Base-by-base conservation (phyloP, 1,140 invertebrate genomes). In the Danaus melanippus region DNA sequence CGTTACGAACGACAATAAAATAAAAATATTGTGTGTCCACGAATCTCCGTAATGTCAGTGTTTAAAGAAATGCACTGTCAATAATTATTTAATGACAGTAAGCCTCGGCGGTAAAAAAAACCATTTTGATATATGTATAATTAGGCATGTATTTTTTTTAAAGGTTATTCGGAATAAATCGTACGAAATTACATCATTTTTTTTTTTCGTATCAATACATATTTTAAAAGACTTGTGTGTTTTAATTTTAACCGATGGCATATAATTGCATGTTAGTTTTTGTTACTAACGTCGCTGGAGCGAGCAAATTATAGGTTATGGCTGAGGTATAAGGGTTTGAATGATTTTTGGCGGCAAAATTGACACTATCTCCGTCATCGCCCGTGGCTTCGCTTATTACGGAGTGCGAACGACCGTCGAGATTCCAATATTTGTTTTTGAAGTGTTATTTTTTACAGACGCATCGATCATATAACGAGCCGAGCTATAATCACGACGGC, bases 361-460 rank as follows among this genome's bases (percentile, higher is more conserved):
- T 73, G 62, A 74, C 74, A 79, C 72, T 71, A 74, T 71, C 62
- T 51, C 59, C 53, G 66, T 56, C 56, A 60, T 50, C 15, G 56
- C 49, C 56, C 52, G 52, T 46, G 64, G 56, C 58, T 46, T 47
- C 46, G 46, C 45, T 74, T 66, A 79, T 79, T 74, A 66, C 53
- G 15, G 53, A 48, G 67, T 71, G 69, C 58, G 67, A 69, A 65
- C 60, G 70, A 58, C 54, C 68, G 62, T 64, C 58, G 69, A 68
- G 74, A 76, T 71, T 64, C 72, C 73, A 79, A 80, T 83, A 79
- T 83, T 83, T 80, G 75, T 79, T 83, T 83, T 79, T 68, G 67
- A 62, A 62, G 56, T 53, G 67, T 72, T 74, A 68, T 69, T 64
- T 55, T 44, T 57, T 50, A 47, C 54, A 57, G 43, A 58, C 71